These are phyloP conservation scores for Mimumesa dahlbomi DNA, from an alignment of 2,888 invertebrate species.

Conservation along the genomic window DNA sequence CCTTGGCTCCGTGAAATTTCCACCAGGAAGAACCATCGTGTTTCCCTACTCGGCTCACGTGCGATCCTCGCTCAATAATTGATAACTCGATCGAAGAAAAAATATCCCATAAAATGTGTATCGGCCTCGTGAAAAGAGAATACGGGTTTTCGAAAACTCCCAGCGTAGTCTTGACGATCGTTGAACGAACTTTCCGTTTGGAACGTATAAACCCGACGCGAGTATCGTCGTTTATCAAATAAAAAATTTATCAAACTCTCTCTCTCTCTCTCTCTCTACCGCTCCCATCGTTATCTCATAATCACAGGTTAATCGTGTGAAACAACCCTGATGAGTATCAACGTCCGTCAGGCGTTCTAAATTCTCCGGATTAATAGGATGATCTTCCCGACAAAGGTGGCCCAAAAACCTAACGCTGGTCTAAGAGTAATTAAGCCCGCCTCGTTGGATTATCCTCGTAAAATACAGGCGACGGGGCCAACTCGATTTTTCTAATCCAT, in stretches of 20 bases:
- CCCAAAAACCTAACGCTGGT: constrained; percentile 2
- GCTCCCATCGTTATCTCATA: no score
- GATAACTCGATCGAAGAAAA: constrained; percentile 37
- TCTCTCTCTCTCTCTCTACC: no score
- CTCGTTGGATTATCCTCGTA: constrained; percentile 39
- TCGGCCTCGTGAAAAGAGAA: no score
- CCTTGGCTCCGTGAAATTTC: constrained; percentile 42
- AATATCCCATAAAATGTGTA: constrained; percentile 36
- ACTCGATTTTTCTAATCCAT: constrained; percentile 56
- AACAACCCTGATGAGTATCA: no score
- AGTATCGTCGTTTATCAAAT: no score
- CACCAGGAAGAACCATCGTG: constrained; percentile 28
- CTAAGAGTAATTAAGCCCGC: constrained; percentile 40
- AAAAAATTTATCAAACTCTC: no score
- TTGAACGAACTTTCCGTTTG: no score
- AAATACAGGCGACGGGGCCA: constrained; percentile 41
- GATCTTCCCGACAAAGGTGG: constrained; percentile 2
- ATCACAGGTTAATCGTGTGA: no score
- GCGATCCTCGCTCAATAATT: constrained; percentile 43
- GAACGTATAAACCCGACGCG: no score
- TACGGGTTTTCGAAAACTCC: no score
- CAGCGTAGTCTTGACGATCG: no score
- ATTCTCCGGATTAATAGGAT: constrained; percentile 1
- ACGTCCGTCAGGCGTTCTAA: not conserved
- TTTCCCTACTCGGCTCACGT: constrained; percentile 31